A percentile compares a stretch with the other conserved stretches of the same genome.
Evolutionary conservation across 2,797 vertebrate genomes (phyloP).

Genomic region (Sorex maritimensis): DNA sequence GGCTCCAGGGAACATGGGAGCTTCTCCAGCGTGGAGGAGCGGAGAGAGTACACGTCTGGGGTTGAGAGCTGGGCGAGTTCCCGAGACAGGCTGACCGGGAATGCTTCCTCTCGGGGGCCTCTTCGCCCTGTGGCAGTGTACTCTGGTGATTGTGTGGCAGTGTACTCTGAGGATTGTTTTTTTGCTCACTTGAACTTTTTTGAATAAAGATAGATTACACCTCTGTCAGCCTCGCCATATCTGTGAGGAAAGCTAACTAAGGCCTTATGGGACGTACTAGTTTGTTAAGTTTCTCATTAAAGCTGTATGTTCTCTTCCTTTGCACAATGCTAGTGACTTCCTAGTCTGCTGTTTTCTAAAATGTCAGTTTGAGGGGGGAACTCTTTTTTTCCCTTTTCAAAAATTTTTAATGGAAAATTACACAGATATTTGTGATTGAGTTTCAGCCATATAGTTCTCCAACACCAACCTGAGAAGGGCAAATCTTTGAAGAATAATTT

Average conservation of each 20-base stretch:
- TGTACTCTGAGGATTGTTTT: constrained; percentile 4
- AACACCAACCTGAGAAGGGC: too few relatives aligned
- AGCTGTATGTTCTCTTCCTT: not conserved
- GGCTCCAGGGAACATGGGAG: too few relatives aligned
- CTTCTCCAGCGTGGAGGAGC: too few relatives aligned
- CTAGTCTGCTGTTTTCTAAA: constrained; percentile 33
- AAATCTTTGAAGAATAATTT: too few relatives aligned
- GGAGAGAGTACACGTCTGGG: too few relatives aligned
- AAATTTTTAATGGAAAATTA: too few relatives aligned
- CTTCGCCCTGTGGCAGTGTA: not conserved
- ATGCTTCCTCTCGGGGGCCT: not conserved
- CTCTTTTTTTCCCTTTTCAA: too few relatives aligned
- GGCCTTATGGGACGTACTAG: not conserved
- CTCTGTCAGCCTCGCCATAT: not conserved
- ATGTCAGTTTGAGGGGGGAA: not conserved
- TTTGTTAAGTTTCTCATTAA: constrained; percentile 39
- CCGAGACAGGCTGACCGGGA: too few relatives aligned
- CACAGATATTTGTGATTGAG: too few relatives aligned
- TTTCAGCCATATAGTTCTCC: too few relatives aligned
- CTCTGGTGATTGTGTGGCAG: not conserved
- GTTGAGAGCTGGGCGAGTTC: too few relatives aligned
- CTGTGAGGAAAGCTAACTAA: not conserved
- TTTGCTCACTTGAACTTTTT: not conserved
- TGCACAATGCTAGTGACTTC: not conserved
- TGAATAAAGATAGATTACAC: not conserved